Base-by-base conservation (phyloP, 2,888 invertebrate species). In the Tachina lurida region DNA sequence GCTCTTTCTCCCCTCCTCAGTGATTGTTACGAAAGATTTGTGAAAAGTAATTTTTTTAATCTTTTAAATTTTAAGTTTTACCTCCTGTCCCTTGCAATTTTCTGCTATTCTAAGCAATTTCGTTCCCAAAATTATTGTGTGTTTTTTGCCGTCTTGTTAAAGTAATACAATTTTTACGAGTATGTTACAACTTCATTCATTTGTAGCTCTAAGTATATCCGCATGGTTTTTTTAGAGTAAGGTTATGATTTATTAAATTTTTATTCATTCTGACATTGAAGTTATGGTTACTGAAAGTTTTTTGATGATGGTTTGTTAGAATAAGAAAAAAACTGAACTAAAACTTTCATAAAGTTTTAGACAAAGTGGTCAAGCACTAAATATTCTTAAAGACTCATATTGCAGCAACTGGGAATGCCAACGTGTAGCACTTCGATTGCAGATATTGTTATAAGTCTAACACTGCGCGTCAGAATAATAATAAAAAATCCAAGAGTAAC, bases 231-330 rank as follows among this genome's bases (percentile, higher is more conserved):
- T 86, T 76, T 65, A 54, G 68, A 83, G 22, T 81, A 82, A 45
- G 68, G 84, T 67, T 82, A 79, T 87, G 87, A 88, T 87, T 87
- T 87, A 88, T 87, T 87, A 87, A 87, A 86, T 78, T 84, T 87
- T 87, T 85, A 87, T 84, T 71, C 71, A 80, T 80, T 65, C 71
- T 84, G 87, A 87, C 87, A 82, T 84, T 56, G 84, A 87, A 84
- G 87, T 85, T 84, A 79, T 77, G 87, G 81, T 77, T 74, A 81
- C 73, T 39, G 8, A 56, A 77, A 81, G 60, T 74, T 84, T 76
- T 45, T 19, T 65, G 68, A 73, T 67, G 62, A 79, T 70, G 17
- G 15, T 68, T 31, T 68, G 22, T 60, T 60, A 19, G 15, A 7
- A 47, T 47, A 67, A 60, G 5, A 19, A 41, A 62, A n/a, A 31